Evolutionary conservation across 2,888 invertebrate species (phyloP), one percentile per base, ranked within the genome.

Genomic region (Plebejus melissa): DNA sequence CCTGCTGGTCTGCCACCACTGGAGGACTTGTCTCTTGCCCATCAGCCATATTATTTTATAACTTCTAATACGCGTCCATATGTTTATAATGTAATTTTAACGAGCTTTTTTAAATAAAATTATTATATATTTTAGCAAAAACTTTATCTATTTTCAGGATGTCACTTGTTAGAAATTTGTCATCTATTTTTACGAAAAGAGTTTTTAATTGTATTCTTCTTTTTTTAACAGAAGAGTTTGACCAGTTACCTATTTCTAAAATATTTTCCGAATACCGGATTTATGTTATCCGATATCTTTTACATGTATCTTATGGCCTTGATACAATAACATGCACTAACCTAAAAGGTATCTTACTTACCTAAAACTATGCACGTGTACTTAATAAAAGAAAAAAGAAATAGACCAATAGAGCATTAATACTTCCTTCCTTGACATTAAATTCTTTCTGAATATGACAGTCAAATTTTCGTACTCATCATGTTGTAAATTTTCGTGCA

Each of bases 141-240:
- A 85, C 83, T 60, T 58, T 22, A 6, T 4, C 5, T 85, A 83
- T 85, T 83, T 82, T 81, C 83, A 81, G 88, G 86, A 89, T 83
- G 90, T 91, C 90, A 90, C 87, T 83, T 82, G 84, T 83, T 85
- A 82, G 82, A 85, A 90, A 89, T 91, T 91, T 90, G 92, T 90
- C 92, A 87, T 79, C 75, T 80, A 77, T 87, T 88, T 83, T 79
- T 86, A 36, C 28, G 60, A 65, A 60, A 60, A 65, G 32, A 65
- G 65, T 36, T 65, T 88, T 88, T 88, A 87, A 82, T 78, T 75
- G 74, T 80, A 13, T 65, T 65, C 81, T 91, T 91, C 90, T 80
- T 88, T 85, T 88, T 91, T 91, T 79, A 90, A 90, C 4, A 86
- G 83, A 78, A 28, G 22, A 60, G 2, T 60, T 28, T 60, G 60